phyloP scores from a whole-genome alignment of 1,140 invertebrate species.

The Drosophila navojoa region DNA sequence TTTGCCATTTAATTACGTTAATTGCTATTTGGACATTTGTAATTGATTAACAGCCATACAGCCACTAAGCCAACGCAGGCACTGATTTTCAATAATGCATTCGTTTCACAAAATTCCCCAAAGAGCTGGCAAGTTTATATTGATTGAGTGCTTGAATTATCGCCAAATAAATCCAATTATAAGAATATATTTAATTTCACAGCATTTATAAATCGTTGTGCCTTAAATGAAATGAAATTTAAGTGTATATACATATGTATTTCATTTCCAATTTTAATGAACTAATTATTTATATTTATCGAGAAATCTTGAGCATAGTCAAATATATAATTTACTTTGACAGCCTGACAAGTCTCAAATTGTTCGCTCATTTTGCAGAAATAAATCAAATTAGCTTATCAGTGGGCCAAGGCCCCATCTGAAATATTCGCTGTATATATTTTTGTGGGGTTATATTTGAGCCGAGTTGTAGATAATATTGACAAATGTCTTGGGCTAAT shows the following conservation, averaged over 20 bases:
- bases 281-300: background rate
- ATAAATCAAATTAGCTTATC: constrained; percentile 49
- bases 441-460: constrained; percentile 32
- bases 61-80: constrained; percentile 1
- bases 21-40: constrained; percentile 48
- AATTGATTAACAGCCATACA: constrained; percentile 42
- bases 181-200: background rate
- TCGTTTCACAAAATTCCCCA: constrained; percentile 27
- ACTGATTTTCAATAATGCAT: constrained; percentile 36
- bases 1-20: constrained; percentile 44
- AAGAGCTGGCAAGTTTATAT: constrained; percentile 27
- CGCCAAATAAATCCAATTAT: constrained; percentile 8
- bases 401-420: background rate
- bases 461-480: constrained; percentile 60
- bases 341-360: constrained; percentile 46
- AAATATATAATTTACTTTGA: constrained; percentile 29
- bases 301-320: background rate
- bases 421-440: background rate
- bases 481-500: constrained; percentile 65
- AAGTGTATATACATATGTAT: no score
- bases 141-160: constrained; percentile 37
- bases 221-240: background rate
- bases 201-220: background rate
- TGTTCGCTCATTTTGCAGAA: constrained; percentile 26
- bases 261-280: background rate